Base-by-base conservation (phyloP, 2,113 vertebrate species). In the Pachyramphus minor region DNA sequence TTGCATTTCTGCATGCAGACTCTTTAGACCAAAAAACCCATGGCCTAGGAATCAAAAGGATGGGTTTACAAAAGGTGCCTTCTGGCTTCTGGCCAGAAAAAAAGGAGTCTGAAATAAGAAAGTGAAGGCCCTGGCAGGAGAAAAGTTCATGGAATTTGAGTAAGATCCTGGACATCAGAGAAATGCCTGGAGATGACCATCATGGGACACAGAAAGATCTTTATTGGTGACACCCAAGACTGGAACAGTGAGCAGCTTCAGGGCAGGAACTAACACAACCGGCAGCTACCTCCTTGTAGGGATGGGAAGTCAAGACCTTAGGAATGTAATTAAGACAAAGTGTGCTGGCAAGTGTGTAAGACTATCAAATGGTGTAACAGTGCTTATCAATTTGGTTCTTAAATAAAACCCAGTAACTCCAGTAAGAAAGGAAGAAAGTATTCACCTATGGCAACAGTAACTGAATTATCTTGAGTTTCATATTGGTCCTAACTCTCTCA, bases 111-210 rank as follows among this genome's bases (percentile, higher is more conserved):
- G 22, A 11, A 79, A 75, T 20, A 44, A 21, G 20, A 63, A 68
- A 5, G 2, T 62, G 12, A 39, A 66, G 33, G 6, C 14, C 9
- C 22, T 33, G 9, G 9, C 3, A 35, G 13, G 8, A 82, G 6
- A 24, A 89, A 78, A 69, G n/a, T 21, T 69, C 6, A 22, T 45
- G 28, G 12, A 55, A 64, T 6, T 28, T 30, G 37, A 58, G 23
- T 47, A 53, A 63, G 9, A 45, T 45, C 35, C 8, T 35, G 21
- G 23, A 41, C 28, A 50, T 56, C 17, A n/a, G 62, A 35, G 6
- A 55, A 3, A 64, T 30, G 31, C 1, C 10, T 20, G 28, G 18
- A 79, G 30, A 33, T 20, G 8, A 44, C 50, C 0, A 1, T 25
- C 4, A 41, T 14, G 3, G 33, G 12, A 71, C 39, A 11, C 9